These are phyloP conservation scores for Diadophis punctatus DNA, from an alignment of 2,113 vertebrate species.

Conservation along the genomic window DNA sequence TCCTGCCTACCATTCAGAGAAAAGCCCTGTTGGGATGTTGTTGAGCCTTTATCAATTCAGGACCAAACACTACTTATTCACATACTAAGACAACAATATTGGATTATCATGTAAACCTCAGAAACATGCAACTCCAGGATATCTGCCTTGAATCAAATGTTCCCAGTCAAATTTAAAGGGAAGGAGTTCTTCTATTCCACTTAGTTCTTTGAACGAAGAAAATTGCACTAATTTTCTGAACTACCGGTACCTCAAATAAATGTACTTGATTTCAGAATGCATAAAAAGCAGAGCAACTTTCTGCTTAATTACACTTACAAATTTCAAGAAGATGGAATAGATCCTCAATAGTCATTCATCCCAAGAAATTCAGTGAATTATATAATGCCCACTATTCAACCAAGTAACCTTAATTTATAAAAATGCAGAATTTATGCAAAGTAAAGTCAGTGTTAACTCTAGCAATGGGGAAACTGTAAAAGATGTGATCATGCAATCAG, in stretches of 20 bases:
- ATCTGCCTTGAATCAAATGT: neutral
- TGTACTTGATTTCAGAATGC: neutral
- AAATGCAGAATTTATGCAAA: slow-evolving; percentile 42
- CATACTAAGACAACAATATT: neutral
- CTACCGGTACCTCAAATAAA: slow-evolving; percentile 16
- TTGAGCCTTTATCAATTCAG: neutral
- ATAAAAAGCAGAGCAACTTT: neutral
- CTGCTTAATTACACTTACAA: slow-evolving; percentile 31
- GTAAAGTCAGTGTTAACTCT: slow-evolving; percentile 21
- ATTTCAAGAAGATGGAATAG: slow-evolving; percentile 41
- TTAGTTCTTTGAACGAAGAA: neutral
- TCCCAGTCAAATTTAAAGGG: neutral
- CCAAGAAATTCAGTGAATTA: slow-evolving; percentile 38
- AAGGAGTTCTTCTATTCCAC: neutral
- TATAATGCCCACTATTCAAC: slow-evolving; percentile 41
- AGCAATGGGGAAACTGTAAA: slow-evolving; percentile 1
- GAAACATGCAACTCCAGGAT: neutral
- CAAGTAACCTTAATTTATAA: slow-evolving; percentile 41
- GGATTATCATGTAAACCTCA: neutral
- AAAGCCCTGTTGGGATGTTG: neutral
- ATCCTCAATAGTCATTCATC: slow-evolving; percentile 31
- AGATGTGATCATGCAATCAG: neutral
- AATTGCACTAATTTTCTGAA: slow-evolving; percentile 16
- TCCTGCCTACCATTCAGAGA: neutral
- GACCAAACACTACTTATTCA: neutral